These are phyloP conservation scores for Petaurus breviceps DNA, from an alignment of 2,113 vertebrate species.

Conservation along the genomic window DNA sequence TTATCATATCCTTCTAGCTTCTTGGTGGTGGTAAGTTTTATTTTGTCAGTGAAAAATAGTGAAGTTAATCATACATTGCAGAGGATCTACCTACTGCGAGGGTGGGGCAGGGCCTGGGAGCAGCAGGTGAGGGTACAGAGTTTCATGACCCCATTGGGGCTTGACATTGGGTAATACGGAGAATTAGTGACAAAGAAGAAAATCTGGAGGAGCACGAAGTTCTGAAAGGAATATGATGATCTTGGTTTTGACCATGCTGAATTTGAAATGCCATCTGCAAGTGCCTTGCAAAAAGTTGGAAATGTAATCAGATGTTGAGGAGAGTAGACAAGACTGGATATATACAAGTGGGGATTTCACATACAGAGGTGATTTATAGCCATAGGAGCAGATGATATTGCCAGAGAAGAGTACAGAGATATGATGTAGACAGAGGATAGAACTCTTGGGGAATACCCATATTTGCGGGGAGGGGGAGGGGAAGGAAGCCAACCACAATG, in stretches of 20 bases:
- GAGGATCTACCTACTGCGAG: conserved; percentile 18
- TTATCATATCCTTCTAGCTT: conserved; percentile 42
- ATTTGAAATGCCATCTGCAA: conserved; percentile 49
- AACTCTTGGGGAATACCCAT: not conserved
- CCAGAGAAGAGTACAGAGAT: conserved; percentile 53
- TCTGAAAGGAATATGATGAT: not conserved
- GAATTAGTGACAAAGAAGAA: not conserved
- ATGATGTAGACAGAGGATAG: conserved; percentile 28
- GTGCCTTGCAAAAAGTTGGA: conserved; percentile 42
- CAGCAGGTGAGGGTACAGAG: not conserved
- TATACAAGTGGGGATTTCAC: conserved; percentile 56
- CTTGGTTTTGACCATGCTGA: conserved; percentile 11
- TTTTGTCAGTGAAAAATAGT: conserved; percentile 46
- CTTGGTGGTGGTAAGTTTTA: conserved; percentile 20
- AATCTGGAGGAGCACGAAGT: not conserved
- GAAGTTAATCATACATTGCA: conserved; percentile 18
- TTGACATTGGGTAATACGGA: not conserved
- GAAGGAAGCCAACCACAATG: not conserved
- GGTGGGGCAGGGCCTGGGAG: not conserved
- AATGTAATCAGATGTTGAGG: conserved; percentile 13
- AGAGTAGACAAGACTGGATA: conserved; percentile 46
- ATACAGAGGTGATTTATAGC: conserved; percentile 53
- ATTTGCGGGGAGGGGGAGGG: not conserved
- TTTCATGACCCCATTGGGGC: not conserved
- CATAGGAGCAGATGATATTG: conserved; percentile 14